phyloP scores from a whole-genome alignment of 2,797 vertebrate genomes.

The Setipinna tenuifilis region DNA sequence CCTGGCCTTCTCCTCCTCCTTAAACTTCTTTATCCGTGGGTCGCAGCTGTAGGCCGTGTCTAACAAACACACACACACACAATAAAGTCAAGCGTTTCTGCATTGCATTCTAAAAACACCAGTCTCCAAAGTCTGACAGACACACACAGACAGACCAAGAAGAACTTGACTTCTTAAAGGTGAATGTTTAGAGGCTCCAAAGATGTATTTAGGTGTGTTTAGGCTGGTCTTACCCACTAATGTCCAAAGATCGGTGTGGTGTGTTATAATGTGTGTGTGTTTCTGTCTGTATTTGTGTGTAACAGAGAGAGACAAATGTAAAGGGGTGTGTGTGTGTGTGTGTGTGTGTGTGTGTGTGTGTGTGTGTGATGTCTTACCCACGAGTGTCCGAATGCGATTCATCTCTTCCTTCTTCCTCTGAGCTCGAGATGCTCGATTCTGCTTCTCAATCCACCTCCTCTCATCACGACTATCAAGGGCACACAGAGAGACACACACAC shows the following conservation, averaged over 20 bases:
- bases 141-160: neutral
- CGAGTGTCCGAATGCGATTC: slow-evolving; percentile 95
- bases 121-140: neutral
- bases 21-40: slow-evolving; percentile 98
- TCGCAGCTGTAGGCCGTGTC: slow-evolving; percentile 96
- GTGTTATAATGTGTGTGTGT: no score
- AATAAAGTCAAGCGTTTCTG: neutral
- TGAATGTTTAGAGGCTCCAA: no score
- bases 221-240: no score
- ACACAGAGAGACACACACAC: neutral
- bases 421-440: slow-evolving; percentile 92
- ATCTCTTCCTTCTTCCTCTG: slow-evolving; percentile 98
- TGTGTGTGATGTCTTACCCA: slow-evolving; percentile 76
- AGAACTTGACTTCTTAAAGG: neutral
- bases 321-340: neutral
- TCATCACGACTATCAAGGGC: slow-evolving; percentile 86
- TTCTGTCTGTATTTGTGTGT: neutral
- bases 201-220: no score
- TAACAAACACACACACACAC: slow-evolving; percentile 60
- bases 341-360: neutral
- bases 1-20: slow-evolving; percentile 96
- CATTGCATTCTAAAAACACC: neutral
- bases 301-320: no score
- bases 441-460: slow-evolving; percentile 97
- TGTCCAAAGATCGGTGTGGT: no score